Evolutionary conservation across 1,140 invertebrate species (phyloP), one percentile per base, ranked within the genome.

Genomic region (Araneus ventricosus): DNA sequence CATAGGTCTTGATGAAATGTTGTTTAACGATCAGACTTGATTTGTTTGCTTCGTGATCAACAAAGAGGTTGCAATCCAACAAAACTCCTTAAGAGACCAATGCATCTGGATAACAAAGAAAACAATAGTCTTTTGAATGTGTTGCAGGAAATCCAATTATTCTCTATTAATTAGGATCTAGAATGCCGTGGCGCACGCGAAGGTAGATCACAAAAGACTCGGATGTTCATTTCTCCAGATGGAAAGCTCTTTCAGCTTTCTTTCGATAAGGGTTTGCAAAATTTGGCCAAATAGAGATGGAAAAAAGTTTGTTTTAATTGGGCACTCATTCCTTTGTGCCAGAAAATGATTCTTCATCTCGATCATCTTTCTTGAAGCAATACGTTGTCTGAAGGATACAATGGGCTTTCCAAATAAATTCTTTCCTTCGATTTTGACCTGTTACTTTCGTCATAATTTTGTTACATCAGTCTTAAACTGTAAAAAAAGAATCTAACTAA

Each of bases 61-160:
- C 34, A 34, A 75, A 75, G 30, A 75, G 70, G 37, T 75, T 37
- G 70, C 30, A 4, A 75, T 75, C 70, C 14, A 30, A 37, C 70
- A 34, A 37, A 67, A 75, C 34, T 34, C 4, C 34, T 30, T 14
- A 30, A 75, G 70, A 75, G 70, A 30, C 67, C 30, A 75, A 14
- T 75, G 30, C 34, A 75, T 34, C 30, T 75, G 20, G 20, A 34
- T 37, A 75, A 75, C 70, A 75, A 75, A 75, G 70, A 75, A 75
- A 37, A 20, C 70, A 75, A 75, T 20, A 30, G 70, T 5, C 70
- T 27, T 75, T 75, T 75, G 70, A 75, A 75, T 37, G 70, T 34
- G 70, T 37, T 34, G 67, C 8, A 75, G 70, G 34, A 75, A 75
- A 75, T 75, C 30, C 70, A 75, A 75, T 75, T 75, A 75, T 37